These are phyloP conservation scores for Chaenogobius annularis DNA, from an alignment of 2,113 vertebrate species.

Conservation along the genomic window DNA sequence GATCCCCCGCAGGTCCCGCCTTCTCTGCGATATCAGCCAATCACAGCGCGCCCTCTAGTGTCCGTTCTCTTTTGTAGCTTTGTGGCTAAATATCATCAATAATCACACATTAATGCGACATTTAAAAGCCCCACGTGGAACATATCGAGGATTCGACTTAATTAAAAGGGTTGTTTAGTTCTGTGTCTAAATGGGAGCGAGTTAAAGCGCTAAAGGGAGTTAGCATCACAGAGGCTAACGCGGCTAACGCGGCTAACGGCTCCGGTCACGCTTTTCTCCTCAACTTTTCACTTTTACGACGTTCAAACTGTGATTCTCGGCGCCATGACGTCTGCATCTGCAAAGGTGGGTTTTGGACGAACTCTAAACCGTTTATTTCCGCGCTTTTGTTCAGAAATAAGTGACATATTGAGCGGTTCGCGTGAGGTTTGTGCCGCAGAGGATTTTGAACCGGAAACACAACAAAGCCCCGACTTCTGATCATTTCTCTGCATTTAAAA, in stretches of 20 bases:
- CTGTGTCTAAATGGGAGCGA: constrained; percentile 27
- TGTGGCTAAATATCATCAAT: neutral
- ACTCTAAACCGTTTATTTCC: neutral
- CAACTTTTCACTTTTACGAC: neutral
- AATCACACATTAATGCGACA: neutral
- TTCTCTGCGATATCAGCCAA: constrained; percentile 1
- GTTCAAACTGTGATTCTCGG: fast-evolving
- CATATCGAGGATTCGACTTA: neutral
- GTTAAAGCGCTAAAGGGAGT: constrained; percentile 24
- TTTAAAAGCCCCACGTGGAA: neutral
- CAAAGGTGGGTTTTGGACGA: constrained; percentile 66
- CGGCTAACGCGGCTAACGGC: constrained; percentile 51
- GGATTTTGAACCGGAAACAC: constrained; percentile 1
- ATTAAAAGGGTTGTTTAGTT: neutral
- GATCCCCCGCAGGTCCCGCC: constrained; percentile 21
- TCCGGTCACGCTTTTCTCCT: constrained; percentile 22
- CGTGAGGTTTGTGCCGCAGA: neutral
- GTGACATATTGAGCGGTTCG: neutral
- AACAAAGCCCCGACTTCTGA: neutral
- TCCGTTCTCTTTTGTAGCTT: neutral
- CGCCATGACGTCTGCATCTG: constrained; percentile 79
- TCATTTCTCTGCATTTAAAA: neutral
- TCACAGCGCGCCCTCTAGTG: neutral
- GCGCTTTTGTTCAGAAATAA: neutral
- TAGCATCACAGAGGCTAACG: constrained; percentile 37